Evolutionary conservation across 2,888 invertebrate species (phyloP).

Genomic region (Caenorhabditis becei): DNA sequence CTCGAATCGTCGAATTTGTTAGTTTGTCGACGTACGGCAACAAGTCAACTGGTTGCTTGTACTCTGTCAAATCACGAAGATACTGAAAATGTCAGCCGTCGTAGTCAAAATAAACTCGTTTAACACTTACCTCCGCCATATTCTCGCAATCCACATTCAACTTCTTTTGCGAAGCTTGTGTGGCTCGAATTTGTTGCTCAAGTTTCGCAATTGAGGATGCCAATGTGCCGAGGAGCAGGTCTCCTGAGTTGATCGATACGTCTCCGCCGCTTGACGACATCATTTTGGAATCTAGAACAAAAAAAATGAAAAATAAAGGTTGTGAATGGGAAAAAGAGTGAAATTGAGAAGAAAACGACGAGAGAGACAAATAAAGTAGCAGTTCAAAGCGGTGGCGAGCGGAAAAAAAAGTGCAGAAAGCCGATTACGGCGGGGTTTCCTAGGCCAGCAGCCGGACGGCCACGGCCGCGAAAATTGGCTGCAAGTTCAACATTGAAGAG

Average conservation of each 20-base stretch:
- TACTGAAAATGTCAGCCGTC: conserved; percentile 54
- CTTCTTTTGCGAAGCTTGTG: conserved; percentile 48
- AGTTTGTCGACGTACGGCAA: conserved; percentile 62
- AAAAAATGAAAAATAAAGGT: conserved; percentile 1
- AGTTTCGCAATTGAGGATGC: conserved; percentile 50
- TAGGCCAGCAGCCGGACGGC: conserved; percentile 1
- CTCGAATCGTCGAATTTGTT: conserved; percentile 63
- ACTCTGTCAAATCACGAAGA: conserved; percentile 65
- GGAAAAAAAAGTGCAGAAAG: conserved; percentile 10
- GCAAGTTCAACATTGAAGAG: no score
- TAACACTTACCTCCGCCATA: conserved; percentile 59
- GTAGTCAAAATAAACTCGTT: neutral
- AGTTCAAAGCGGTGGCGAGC: neutral
- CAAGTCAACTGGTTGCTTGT: conserved; percentile 64
- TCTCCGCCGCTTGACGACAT: conserved; percentile 57
- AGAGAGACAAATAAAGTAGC: conserved; percentile 44
- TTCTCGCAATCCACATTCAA: conserved; percentile 54
- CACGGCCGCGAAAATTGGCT: neutral
- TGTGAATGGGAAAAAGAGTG: neutral
- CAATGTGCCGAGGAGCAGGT: conserved; percentile 57
- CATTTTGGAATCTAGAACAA: conserved; percentile 26
- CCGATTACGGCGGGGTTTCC: conserved; percentile 30
- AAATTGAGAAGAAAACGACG: neutral
- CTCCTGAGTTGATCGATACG: conserved; percentile 61
- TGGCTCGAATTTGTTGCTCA: conserved; percentile 57